Conservation (phyloP, 2,888 invertebrate genomes). For the Elysia crispata region DNA sequence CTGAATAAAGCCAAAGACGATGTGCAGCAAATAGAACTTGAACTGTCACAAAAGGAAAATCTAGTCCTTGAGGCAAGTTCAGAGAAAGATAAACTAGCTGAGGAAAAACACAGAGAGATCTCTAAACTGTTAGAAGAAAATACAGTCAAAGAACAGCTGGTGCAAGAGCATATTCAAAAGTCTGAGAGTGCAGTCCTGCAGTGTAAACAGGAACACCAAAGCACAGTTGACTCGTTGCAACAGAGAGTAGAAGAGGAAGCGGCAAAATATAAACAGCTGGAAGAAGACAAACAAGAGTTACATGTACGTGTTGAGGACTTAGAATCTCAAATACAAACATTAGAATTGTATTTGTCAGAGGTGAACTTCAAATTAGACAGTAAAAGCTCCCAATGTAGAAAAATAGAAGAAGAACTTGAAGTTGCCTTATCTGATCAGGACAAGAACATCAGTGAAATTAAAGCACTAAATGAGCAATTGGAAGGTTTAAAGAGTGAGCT, state of each 20-base stretch:
- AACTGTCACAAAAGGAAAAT: constrained; percentile 36
- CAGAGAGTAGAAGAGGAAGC: constrained; percentile 10
- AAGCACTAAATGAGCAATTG: constrained; percentile 32
- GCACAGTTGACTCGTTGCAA: constrained; percentile 21
- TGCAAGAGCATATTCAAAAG: constrained; percentile 38
- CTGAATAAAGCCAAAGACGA: constrained; percentile 1
- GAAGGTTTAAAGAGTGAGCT: constrained; percentile 44
- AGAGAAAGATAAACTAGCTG: constrained; percentile 25
- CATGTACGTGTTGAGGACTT: constrained; percentile 17
- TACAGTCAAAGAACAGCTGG: constrained; percentile 13
- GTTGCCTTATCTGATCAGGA: constrained; percentile 36
- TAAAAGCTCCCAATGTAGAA: constrained; percentile 11
- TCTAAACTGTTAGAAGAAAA: constrained; percentile 34
- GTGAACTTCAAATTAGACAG: neutral
- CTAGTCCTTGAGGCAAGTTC: constrained; percentile 18
- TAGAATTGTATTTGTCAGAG: constrained; percentile 22
- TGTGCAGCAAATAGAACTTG: constrained; percentile 25
- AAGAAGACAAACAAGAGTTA: neutral
- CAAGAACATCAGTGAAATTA: constrained; percentile 30
- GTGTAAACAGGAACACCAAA: constrained; percentile 26
- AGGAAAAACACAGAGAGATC: constrained; percentile 33
- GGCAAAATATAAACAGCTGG: neutral
- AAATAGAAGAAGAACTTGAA: constrained; percentile 39
- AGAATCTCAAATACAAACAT: constrained; percentile 15
- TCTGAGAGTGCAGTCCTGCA: constrained; percentile 31